phyloP scores from a whole-genome alignment of 2,113 vertebrate species.

The Hirundichthys speculiger region DNA sequence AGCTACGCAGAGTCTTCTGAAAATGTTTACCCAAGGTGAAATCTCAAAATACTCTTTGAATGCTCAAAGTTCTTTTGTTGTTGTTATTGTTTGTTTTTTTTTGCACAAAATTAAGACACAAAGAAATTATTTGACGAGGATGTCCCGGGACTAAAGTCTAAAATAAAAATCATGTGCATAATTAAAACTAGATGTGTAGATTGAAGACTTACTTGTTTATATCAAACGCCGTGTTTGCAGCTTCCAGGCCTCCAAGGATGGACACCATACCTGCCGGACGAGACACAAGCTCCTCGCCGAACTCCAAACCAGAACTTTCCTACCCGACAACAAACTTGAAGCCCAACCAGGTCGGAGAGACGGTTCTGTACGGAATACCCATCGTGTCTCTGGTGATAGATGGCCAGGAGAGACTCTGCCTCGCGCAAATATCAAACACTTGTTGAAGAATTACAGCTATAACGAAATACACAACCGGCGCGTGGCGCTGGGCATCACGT shows the following conservation, averaged over 20 bases:
- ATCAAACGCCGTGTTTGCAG: constrained; percentile 43
- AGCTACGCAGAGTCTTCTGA: not conserved
- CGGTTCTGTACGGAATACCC: constrained; percentile 93
- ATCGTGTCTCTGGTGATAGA: constrained; percentile 96
- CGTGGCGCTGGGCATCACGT: constrained; percentile 93
- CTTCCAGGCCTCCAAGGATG: constrained; percentile 85
- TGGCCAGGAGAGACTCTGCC: constrained; percentile 91
- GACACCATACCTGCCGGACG: constrained; percentile 90
- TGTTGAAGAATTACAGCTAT: constrained; percentile 92
- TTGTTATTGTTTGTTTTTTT: too few relatives aligned
- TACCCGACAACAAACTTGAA: constrained; percentile 89
- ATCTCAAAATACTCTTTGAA: too few relatives aligned
- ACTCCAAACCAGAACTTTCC: constrained; percentile 91
- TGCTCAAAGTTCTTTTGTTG: not conserved
- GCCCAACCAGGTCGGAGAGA: constrained; percentile 96
- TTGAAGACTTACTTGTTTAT: constrained; percentile 7
- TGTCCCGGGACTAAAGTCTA: too few relatives aligned
- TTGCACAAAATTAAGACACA: not conserved
- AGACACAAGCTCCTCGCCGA: constrained; percentile 90
- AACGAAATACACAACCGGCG: constrained; percentile 94
- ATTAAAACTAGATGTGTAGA: not conserved
- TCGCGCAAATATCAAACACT: constrained; percentile 93
- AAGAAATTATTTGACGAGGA: not conserved
- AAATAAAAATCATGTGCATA: not conserved
- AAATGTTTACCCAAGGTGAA: not conserved